These are phyloP conservation scores for Xenotilapia flavipinnis DNA, from an alignment of 2,113 vertebrate species.

Conservation along the genomic window DNA sequence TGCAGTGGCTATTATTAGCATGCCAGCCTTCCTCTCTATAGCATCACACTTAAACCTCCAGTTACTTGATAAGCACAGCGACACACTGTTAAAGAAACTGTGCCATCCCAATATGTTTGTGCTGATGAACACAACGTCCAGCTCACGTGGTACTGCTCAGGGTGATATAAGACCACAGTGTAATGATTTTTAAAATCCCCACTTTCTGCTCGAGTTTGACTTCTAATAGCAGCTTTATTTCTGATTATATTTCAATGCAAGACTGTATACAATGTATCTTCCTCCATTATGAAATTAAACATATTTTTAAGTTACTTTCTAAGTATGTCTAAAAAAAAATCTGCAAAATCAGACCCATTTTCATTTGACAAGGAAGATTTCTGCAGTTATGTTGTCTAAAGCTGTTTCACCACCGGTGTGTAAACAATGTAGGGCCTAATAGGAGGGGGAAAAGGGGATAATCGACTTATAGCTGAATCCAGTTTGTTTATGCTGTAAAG, in stretches of 20 bases:
- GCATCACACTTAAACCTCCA: background rate
- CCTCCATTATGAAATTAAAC: background rate
- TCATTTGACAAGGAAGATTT: background rate
- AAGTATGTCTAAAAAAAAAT: background rate
- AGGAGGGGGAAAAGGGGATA: fast-evolving
- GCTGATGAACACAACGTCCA: background rate
- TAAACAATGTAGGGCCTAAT: background rate
- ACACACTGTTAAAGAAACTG: background rate
- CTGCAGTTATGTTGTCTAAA: background rate
- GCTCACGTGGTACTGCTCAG: background rate
- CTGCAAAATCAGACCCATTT: background rate
- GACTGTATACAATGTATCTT: background rate
- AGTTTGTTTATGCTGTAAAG: background rate
- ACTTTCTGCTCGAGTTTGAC: background rate
- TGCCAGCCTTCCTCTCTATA: background rate
- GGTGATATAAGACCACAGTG: background rate
- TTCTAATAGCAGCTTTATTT: background rate
- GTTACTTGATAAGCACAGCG: background rate
- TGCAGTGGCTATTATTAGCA: background rate
- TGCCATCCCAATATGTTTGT: background rate
- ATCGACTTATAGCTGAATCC: background rate
- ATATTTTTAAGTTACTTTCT: background rate
- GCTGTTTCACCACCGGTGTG: background rate
- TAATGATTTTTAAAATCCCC: background rate
- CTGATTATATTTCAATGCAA: background rate